Evolutionary conservation across 92 coral and sea anemone species (phyloP).

Genomic region (Muricea muricata): DNA sequence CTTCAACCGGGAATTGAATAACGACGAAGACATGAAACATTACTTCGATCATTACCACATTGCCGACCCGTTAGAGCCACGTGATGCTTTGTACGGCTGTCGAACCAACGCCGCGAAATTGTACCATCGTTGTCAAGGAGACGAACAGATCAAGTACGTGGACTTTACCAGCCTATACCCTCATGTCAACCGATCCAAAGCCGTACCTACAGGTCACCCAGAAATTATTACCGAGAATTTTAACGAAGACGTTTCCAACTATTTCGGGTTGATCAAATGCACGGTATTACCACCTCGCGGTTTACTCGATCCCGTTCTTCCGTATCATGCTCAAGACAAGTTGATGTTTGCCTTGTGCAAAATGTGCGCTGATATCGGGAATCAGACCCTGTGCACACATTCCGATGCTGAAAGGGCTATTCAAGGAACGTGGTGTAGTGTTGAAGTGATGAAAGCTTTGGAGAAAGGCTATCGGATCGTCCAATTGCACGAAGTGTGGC

Average conservation of each 20-base stretch:
- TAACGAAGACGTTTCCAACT: conserved; percentile 39
- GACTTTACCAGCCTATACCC: conserved; percentile 33
- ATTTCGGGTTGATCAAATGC: conserved; percentile 66
- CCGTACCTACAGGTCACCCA: conserved; percentile 40
- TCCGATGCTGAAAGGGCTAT: conserved; percentile 51
- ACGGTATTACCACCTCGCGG: conserved; percentile 63
- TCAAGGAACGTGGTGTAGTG: conserved; percentile 58
- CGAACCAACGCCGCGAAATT: conserved; percentile 43
- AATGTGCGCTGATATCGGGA: conserved; percentile 21
- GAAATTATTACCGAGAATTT: conserved; percentile 38
- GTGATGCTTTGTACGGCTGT: conserved; percentile 43
- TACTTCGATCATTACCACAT: conserved; percentile 17
- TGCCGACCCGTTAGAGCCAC: conserved; percentile 53
- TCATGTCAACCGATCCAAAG: conserved; percentile 42
- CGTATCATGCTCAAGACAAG: conserved; percentile 32
- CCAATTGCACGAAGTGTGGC: conserved; percentile 63
- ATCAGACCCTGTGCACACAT: conserved; percentile 58
- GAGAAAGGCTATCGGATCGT: conserved; percentile 47
- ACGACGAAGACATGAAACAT: conserved; percentile 20
- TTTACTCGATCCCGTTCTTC: conserved; percentile 68
- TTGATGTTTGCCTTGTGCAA: conserved; percentile 49
- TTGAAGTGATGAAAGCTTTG: conserved; percentile 57
- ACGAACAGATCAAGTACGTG: conserved; percentile 20
- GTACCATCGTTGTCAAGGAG: conserved; percentile 20
- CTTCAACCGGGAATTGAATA: background rate